These are phyloP conservation scores for Poecilus cupreus DNA, from an alignment of 2,888 invertebrate genomes.

Conservation along the genomic window DNA sequence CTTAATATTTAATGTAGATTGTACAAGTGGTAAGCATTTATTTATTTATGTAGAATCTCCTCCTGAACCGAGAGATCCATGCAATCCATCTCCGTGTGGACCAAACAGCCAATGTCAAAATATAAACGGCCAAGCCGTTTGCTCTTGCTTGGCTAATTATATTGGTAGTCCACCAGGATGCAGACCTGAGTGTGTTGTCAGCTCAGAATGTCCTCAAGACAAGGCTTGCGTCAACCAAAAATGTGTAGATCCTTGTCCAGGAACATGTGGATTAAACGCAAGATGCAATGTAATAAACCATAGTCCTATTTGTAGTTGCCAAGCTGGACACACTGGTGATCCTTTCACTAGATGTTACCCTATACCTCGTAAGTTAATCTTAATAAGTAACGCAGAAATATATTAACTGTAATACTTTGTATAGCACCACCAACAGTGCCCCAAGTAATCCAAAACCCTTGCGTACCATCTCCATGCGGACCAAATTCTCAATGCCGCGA, in stretches of 20 bases:
- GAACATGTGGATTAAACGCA: constrained; percentile 83
- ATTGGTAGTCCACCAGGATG: constrained; percentile 81
- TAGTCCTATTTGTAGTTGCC: constrained; percentile 81
- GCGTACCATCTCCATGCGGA: constrained; percentile 76
- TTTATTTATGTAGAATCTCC: constrained; percentile 37
- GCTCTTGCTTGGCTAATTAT: constrained; percentile 80
- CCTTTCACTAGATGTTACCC: constrained; percentile 76
- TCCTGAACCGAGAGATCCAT: constrained; percentile 75
- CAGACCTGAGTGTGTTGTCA: constrained; percentile 82
- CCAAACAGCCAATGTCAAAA: constrained; percentile 85
- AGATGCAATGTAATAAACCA: constrained; percentile 83
- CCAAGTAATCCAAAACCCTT: constrained; percentile 73
- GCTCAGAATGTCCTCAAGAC: constrained; percentile 80
- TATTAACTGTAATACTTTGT: background rate
- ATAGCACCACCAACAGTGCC: constrained; percentile 64
- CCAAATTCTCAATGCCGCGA: constrained; percentile 79
- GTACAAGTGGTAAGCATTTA: background rate
- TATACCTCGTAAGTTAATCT: constrained; percentile 66
- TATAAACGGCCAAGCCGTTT: constrained; percentile 81
- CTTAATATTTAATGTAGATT: background rate
- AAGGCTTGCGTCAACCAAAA: constrained; percentile 81
- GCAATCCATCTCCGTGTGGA: constrained; percentile 87
- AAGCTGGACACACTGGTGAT: constrained; percentile 77
- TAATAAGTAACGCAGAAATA: constrained; percentile 69
- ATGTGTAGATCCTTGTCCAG: constrained; percentile 82